Base-by-base conservation (phyloP, 2,113 vertebrate genomes). In the Stictonetta naevosa region DNA sequence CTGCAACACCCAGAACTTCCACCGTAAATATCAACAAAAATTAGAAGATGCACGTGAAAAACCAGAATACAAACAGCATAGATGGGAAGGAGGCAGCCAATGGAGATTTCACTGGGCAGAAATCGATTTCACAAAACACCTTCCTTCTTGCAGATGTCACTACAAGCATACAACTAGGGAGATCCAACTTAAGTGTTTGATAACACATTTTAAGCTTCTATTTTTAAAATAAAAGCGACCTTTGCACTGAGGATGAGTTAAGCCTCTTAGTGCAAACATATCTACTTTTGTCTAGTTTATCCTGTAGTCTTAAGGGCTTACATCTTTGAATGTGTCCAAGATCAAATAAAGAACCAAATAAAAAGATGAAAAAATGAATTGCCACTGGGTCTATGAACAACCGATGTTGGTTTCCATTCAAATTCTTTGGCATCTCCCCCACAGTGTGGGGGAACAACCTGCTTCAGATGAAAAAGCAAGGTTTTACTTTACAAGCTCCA, bases 161-260 rank as follows among this genome's bases (percentile, higher is more conserved):
- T 44, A 48, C 9, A 82, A 72, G 90, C 88, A 72, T 2, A 38
- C 33, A 92, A 17, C 52, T 18, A 29, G 9, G n/a, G 34, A 76
- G 44, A 88, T 28, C n/a, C 77, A 88, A 92, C 21, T 68, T 81
- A 36, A 83, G 52, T 86, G 36, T 52, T 44, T 60, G 38, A 88
- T 62, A 77, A 48, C 46, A 74, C 78, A 91, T 91, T 97, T 92
- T 86, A 80, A 95, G 88, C 83, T 93, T 84, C 95, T 95, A 92
- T 94, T 95, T 96, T 91, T 95, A 96, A 96, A 95, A 93, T 92
- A 94, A 93, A 97, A 93, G 53, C 20, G 11, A 97, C 94, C 88
- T 97, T 86, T 95, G 79, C 90, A 90, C 91, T 66, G 64, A 95
- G 90, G 90, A 94, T 93, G 84, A 83, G 63, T 81, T 93, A 96